A percentile compares a stretch with the other conserved stretches of the same genome.
phyloP scores from a whole-genome alignment of 2,797 vertebrate species.

The Rhinoraja longicauda region DNA sequence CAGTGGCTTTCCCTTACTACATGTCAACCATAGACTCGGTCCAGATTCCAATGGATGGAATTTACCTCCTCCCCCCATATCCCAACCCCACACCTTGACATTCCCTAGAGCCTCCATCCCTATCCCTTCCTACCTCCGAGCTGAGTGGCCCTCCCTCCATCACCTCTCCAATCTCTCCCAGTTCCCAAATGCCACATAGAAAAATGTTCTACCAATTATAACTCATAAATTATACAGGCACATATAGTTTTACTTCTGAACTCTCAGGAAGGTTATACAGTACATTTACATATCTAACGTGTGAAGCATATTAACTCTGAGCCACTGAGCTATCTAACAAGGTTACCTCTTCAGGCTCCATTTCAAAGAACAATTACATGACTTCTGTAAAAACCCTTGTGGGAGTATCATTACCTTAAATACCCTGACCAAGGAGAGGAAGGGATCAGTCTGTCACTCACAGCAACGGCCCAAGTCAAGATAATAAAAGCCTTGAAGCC shows the following conservation, averaged over 20 bases:
- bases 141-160: neutral
- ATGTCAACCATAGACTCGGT: no score
- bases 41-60: no score
- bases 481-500: neutral
- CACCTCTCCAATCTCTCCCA: no score
- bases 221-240: neutral
- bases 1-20: no score
- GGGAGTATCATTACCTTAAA: neutral
- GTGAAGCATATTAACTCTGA: neutral
- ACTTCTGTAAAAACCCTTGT: neutral
- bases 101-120: no score
- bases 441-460: neutral
- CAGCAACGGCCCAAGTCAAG: neutral
- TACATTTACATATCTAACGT: neutral
- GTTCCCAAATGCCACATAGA: neutral
- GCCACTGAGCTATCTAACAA: neutral
- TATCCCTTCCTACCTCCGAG: neutral
- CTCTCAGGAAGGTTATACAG: slow-evolving; percentile 16
- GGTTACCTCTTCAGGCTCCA: no score
- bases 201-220: neutral
- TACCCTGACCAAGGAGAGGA: neutral
- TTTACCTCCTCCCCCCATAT: no score
- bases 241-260: neutral
- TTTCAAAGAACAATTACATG: neutral
- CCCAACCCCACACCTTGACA: no score